Conservation (phyloP, 2,797 vertebrate species). For the Xyrichtys novacula region DNA sequence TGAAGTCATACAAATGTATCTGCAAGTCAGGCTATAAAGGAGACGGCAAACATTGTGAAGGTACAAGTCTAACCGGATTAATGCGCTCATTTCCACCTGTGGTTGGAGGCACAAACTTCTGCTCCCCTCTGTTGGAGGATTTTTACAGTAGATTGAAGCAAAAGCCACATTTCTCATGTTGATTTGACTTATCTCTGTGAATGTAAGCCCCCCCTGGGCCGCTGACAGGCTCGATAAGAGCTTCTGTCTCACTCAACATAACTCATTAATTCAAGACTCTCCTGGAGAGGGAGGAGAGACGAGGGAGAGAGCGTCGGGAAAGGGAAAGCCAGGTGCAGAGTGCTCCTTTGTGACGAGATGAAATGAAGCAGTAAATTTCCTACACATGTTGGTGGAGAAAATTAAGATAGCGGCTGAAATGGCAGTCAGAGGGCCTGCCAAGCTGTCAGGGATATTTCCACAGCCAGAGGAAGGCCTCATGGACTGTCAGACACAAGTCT, state of each 20-base stretch:
- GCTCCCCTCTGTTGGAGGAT: background rate
- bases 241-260: constrained; percentile 67
- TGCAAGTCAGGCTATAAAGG: constrained; percentile 99
- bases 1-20: constrained; percentile 97
- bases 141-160: constrained; percentile 37
- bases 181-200: constrained; percentile 46
- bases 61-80: constrained; percentile 77
- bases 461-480: constrained; percentile 59
- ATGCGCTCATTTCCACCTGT: constrained; percentile 35
- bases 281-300: constrained; percentile 47
- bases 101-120: constrained; percentile 23
- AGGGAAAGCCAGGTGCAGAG: constrained; percentile 74
- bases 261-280: constrained; percentile 73
- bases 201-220: constrained; percentile 40
- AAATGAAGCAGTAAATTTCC: constrained; percentile 84
- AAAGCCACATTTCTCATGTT: constrained; percentile 34
- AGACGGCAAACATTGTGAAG: constrained; percentile 98
- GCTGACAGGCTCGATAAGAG: constrained; percentile 59
- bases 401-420: constrained; percentile 77
- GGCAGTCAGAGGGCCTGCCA: constrained; percentile 67
- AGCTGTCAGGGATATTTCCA: constrained; percentile 74
- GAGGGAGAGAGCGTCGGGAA: constrained; percentile 29
- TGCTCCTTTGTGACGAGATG: constrained; percentile 75
- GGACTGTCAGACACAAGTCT: constrained; percentile 67
- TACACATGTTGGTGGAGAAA: constrained; percentile 81